A percentile compares a stretch with the other conserved stretches of the same genome.
Evolutionary conservation across 2,888 invertebrate species (phyloP).

Genomic region (Brachyptera putata): DNA sequence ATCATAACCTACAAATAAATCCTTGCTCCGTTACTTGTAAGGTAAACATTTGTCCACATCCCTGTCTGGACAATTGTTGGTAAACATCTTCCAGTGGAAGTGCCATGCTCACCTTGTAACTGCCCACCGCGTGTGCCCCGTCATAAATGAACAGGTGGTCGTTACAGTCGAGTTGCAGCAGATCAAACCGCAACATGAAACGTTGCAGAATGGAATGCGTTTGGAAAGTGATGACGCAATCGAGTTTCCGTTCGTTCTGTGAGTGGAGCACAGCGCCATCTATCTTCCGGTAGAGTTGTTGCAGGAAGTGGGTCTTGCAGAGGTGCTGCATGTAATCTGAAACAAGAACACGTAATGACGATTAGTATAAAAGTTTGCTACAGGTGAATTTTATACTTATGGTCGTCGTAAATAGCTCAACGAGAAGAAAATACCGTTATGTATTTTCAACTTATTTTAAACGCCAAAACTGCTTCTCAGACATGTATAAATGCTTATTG

Average conservation of each 20-base stretch:
- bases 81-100: too few relatives aligned
- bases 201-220: constrained; percentile 91
- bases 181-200: constrained; percentile 91
- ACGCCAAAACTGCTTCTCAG: too few relatives aligned
- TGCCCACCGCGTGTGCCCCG: constrained; percentile 84
- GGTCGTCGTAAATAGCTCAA: too few relatives aligned
- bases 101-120: constrained; percentile 87
- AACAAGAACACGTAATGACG: constrained; percentile 34
- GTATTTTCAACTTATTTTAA: too few relatives aligned
- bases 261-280: constrained; percentile 89
- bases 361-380: too few relatives aligned
- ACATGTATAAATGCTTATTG: too few relatives aligned
- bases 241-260: constrained; percentile 83
- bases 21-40: too few relatives aligned
- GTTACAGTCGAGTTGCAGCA: constrained; percentile 88
- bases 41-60: too few relatives aligned
- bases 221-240: constrained; percentile 91
- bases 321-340: constrained; percentile 85
- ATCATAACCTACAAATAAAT: too few relatives aligned
- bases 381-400: too few relatives aligned
- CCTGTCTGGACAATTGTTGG: too few relatives aligned
- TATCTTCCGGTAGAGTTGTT: constrained; percentile 83
- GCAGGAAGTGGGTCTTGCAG: constrained; percentile 86
- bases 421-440: too few relatives aligned
- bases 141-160: constrained; percentile 91